Evolutionary conservation across 2,797 vertebrate species (phyloP), one percentile per base, ranked within the genome.

Genomic region (Hylomyscus alleni): DNA sequence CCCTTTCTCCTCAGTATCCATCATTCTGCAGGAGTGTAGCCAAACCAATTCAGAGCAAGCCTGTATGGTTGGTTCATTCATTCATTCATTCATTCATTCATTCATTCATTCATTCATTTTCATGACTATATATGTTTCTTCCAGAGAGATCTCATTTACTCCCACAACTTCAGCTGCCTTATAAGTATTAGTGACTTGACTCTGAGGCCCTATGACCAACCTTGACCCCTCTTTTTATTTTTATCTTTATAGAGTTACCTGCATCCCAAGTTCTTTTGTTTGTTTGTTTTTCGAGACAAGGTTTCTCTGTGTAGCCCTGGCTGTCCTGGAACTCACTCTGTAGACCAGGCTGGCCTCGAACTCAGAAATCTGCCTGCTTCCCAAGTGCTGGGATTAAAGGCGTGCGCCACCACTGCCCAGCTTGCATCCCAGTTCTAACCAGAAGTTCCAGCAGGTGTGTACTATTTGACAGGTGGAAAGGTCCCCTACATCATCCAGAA

Each of bases 51-150:
- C 26, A 93, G 58, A 87, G 50, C 34, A 80, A 60, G 98, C 98
- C 98, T 98, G 98, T 95, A 97, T 98, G 98, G 31, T n/a, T 34
- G 14, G 56, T n/a, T 84, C 60, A 22, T 78, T 90, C 50, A 0
- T 69, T 85, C 44, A 1, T 58, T 81, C 76, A 56, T 67, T 90
- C 52, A 31, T 58, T 78, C 65, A 78, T n/a, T 77, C 69, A 34
- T 77, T 84, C 37, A 1, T 54, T 76, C 44, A 3, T 58, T 80
- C 72, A 56, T 60, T 90, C 50, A 31, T 56, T 77, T 8, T 86
- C 62, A 69, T 22, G 81, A 22, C 65, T 78, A 34, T 54, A 31
- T 22, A 6, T 34, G 62, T 44, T 40, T 96, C 75, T 90, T 92
- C 31, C 84, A 81, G 44, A 83, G 58, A 91, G 3, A 88, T 24